phyloP scores from a whole-genome alignment of 2,113 vertebrate species.

The Tupaia chinensis region DNA sequence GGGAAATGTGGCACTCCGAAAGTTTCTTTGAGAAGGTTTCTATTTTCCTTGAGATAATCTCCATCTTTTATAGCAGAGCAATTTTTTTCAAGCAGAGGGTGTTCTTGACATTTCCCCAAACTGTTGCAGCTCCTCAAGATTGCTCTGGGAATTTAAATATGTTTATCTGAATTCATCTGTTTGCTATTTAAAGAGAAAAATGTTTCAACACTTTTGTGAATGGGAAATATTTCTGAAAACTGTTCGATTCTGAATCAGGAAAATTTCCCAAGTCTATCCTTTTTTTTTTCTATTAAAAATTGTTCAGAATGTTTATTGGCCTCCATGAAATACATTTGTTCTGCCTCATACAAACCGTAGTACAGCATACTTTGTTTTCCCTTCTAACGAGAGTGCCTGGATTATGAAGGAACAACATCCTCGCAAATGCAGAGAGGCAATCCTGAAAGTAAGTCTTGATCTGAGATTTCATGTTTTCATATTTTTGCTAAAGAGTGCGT shows the following conservation, averaged over 20 bases:
- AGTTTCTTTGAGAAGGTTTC: constrained; percentile 25
- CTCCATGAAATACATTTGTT: background rate
- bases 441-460: background rate
- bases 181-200: constrained; percentile 80
- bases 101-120: constrained; percentile 83
- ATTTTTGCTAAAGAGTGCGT: too few relatives aligned
- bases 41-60: constrained; percentile 71
- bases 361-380: background rate
- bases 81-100: constrained; percentile 77
- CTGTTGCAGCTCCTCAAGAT: constrained; percentile 71
- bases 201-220: constrained; percentile 78
- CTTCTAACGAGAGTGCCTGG: background rate
- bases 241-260: constrained; percentile 70
- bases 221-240: constrained; percentile 75
- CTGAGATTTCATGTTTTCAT: background rate
- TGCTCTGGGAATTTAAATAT: constrained; percentile 82
- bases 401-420: background rate
- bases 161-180: constrained; percentile 83
- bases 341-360: background rate
- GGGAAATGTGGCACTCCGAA: constrained; percentile 36
- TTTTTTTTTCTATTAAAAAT: constrained; percentile 2
- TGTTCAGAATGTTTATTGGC: background rate
- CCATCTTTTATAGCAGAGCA: constrained; percentile 61
- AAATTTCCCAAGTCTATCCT: background rate
- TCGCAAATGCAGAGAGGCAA: background rate